phyloP scores from a whole-genome alignment of 2,888 invertebrate species.

The Heliothis peltigera region DNA sequence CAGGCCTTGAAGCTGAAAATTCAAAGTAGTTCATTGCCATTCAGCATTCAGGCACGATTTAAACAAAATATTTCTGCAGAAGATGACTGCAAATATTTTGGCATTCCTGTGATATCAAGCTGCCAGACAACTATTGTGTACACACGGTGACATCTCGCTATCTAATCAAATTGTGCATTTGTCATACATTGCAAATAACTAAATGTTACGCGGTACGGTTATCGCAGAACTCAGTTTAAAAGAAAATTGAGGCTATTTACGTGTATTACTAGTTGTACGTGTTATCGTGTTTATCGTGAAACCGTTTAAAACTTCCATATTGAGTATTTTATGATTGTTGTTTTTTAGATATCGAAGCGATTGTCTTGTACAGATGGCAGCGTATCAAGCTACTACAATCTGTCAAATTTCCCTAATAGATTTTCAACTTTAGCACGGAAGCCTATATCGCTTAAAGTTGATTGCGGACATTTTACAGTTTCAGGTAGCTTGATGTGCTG shows the following conservation, averaged over 20 bases:
- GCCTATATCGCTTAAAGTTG: too few relatives aligned
- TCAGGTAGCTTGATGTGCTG: too few relatives aligned
- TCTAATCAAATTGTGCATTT: constrained; percentile 75
- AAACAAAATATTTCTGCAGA: constrained; percentile 14
- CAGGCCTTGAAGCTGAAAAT: too few relatives aligned
- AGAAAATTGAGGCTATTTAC: constrained; percentile 38
- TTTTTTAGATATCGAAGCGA: constrained; percentile 4
- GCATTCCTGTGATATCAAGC: constrained; percentile 55
- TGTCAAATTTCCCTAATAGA: too few relatives aligned
- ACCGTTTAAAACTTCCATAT: constrained; percentile 10
- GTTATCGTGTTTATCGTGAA: constrained; percentile 11
- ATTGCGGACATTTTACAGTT: too few relatives aligned
- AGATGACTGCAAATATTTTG: constrained; percentile 55
- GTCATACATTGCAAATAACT: constrained; percentile 68
- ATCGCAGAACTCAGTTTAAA: constrained; percentile 26
- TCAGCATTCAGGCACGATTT: neutral
- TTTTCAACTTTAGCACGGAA: too few relatives aligned
- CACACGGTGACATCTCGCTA: constrained; percentile 55
- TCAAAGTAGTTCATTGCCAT: neutral
- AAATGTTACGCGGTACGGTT: constrained; percentile 50
- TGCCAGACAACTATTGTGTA: constrained; percentile 33
- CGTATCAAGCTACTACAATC: too few relatives aligned
- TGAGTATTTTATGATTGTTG: neutral
- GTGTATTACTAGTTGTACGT: constrained; percentile 1
- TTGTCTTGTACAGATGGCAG: too few relatives aligned